A percentile compares a stretch with the other conserved stretches of the same genome.
Evolutionary conservation across 1,140 invertebrate genomes (phyloP).

Genomic region (Drosophila lacteicornis): DNA sequence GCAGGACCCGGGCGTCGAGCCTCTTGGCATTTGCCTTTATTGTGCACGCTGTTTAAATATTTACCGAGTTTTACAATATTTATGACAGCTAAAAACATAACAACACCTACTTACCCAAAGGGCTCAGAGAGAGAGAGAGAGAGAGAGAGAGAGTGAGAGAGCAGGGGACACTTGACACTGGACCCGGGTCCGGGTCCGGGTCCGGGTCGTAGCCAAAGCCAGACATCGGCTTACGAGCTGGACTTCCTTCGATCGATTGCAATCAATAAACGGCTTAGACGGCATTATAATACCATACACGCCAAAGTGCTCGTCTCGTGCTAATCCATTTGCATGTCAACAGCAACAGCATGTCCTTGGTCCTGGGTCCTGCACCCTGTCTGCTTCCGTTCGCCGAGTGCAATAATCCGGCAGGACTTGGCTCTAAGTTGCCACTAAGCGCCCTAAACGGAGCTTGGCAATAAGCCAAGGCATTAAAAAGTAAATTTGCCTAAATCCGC

Average conservation of each 20-base stretch:
- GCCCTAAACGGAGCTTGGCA: slow-evolving; percentile 73
- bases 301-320: slow-evolving; percentile 54
- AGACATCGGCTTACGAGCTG: slow-evolving; percentile 38
- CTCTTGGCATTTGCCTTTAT: slow-evolving; percentile 81
- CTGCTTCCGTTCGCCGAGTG: slow-evolving; percentile 58
- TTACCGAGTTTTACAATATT: slow-evolving; percentile 83
- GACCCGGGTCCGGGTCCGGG: background rate
- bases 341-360: slow-evolving; percentile 17
- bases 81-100: slow-evolving; percentile 84
- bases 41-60: slow-evolving; percentile 81
- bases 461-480: slow-evolving; percentile 80
- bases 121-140: slow-evolving; percentile 19
- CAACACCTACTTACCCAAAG: slow-evolving; percentile 71
- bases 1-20: slow-evolving; percentile 40
- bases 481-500: slow-evolving; percentile 79
- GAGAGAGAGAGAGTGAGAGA: background rate
- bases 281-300: slow-evolving; percentile 48
- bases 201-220: background rate
- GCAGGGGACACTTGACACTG: slow-evolving; percentile 74
- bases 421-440: slow-evolving; percentile 66
- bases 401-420: slow-evolving; percentile 48
- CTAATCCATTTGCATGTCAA: slow-evolving; percentile 80
- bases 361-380: background rate
- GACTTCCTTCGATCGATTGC: slow-evolving; percentile 70
- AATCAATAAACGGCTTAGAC: slow-evolving; percentile 82